Conservation (phyloP, 1,140 invertebrate genomes). For the Asobara japonica region DNA sequence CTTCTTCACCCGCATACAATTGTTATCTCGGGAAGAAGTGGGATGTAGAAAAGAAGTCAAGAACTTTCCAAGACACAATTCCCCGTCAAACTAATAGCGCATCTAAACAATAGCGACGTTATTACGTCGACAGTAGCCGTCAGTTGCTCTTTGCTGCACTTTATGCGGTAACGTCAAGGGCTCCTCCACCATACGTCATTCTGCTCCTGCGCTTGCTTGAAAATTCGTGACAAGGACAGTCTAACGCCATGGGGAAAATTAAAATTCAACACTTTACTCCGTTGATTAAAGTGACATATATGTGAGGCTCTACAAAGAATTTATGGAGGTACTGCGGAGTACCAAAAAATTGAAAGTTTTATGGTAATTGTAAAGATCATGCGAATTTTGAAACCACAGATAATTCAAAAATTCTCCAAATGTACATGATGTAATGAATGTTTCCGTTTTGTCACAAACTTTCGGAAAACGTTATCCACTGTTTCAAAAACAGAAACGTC, state of each 20-base stretch:
- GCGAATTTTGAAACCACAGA: no score
- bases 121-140: not conserved
- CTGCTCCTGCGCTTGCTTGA: not conserved
- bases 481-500: no score
- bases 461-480: no score
- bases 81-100: not conserved
- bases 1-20: not conserved
- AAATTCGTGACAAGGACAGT: not conserved
- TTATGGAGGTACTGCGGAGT: no score
- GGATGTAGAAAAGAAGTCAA: not conserved
- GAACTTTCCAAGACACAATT: not conserved
- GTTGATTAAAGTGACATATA: no score
- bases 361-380: no score
- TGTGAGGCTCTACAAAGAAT: no score
- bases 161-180: not conserved
- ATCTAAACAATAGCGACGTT: not conserved
- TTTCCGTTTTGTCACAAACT: no score
- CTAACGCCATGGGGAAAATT: not conserved
- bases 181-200: not conserved
- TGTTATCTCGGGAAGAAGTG: not conserved
- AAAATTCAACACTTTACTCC: not conserved
- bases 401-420: no score
- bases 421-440: no score
- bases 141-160: not conserved
- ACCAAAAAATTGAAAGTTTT: no score